Evolutionary conservation across 2,113 vertebrate species (phyloP).

Genomic region (Megatriorchis doriae): DNA sequence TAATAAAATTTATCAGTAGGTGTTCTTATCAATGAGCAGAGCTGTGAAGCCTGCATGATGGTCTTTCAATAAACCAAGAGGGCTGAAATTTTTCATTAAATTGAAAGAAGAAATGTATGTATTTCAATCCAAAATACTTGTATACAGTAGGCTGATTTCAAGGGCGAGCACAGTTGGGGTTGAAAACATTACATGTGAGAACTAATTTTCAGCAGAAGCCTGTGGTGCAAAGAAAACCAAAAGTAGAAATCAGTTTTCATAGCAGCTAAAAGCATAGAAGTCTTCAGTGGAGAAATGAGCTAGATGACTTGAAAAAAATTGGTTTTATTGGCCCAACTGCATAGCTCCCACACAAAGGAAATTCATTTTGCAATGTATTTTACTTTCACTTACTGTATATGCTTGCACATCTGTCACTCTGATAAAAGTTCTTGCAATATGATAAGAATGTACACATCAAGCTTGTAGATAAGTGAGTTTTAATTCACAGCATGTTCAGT

Average conservation of each 20-base stretch:
- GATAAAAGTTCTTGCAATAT: not conserved
- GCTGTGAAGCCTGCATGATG: slow-evolving; percentile 10
- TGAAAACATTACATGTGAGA: slow-evolving; percentile 47
- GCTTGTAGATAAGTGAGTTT: not conserved
- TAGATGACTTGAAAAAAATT: not conserved
- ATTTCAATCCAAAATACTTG: slow-evolving; percentile 36
- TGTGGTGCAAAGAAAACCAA: not conserved
- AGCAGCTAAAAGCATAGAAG: not conserved
- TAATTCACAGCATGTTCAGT: not conserved
- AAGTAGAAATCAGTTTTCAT: slow-evolving; percentile 26
- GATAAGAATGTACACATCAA: not conserved
- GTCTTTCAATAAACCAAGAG: slow-evolving; percentile 56
- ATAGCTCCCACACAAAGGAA: not conserved
- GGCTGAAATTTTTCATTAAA: slow-evolving; percentile 35
- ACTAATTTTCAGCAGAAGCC: slow-evolving; percentile 33
- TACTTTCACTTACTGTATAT: not conserved
- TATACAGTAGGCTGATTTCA: slow-evolving; percentile 45
- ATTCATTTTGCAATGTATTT: not conserved
- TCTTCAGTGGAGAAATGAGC: not conserved
- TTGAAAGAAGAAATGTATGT: slow-evolving; percentile 4
- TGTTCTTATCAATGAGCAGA: slow-evolving; percentile 56
- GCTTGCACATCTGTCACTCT: not conserved
- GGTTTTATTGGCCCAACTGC: not conserved
- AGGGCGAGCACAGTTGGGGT: slow-evolving; percentile 18
- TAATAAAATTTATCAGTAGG: slow-evolving; percentile 65